A percentile compares a stretch with the other conserved stretches of the same genome.
Conservation (phyloP, 2,888 invertebrate species). For the Rhyacophila evoluta region DNA sequence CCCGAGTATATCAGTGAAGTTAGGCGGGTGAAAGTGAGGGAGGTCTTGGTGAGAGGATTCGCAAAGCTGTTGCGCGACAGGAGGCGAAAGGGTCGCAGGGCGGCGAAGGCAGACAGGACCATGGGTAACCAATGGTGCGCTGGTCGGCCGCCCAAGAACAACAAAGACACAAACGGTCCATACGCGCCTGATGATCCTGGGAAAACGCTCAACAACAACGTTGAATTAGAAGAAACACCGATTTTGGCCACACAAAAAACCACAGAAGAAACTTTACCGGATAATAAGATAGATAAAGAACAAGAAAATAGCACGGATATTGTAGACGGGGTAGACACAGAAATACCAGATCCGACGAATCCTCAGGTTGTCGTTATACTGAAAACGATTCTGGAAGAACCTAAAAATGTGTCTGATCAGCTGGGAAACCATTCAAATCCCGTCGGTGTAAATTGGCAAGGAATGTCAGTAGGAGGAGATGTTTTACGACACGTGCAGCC, state of each 20-base stretch:
- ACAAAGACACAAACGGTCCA: conserved; percentile 28
- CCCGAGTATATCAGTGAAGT: neutral
- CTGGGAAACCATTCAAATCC: conserved; percentile 4
- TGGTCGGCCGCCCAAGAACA: conserved; percentile 41
- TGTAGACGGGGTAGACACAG: neutral
- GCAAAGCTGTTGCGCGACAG: conserved; percentile 40
- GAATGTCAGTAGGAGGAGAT: conserved; percentile 2
- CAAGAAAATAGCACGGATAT: neutral
- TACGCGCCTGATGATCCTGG: conserved; percentile 9
- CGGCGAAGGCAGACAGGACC: conserved; percentile 40
- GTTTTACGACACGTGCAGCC: conserved; percentile 25
- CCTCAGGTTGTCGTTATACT: conserved; percentile 34
- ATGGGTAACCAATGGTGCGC: conserved; percentile 54
- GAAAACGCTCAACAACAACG: conserved; percentile 36
- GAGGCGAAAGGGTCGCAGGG: conserved; percentile 42
- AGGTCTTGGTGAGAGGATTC: neutral
- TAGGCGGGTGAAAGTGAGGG: neutral
- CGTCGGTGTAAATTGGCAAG: neutral
- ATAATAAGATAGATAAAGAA: neutral
- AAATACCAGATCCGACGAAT: neutral
- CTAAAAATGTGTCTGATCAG: conserved; percentile 31
- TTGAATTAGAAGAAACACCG: conserved; percentile 13
- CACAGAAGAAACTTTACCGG: neutral
- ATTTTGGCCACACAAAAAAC: neutral
- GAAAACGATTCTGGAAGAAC: conserved; percentile 39